These are phyloP conservation scores for Radopholus similis DNA, from an alignment of 1,140 invertebrate species.

Conservation along the genomic window DNA sequence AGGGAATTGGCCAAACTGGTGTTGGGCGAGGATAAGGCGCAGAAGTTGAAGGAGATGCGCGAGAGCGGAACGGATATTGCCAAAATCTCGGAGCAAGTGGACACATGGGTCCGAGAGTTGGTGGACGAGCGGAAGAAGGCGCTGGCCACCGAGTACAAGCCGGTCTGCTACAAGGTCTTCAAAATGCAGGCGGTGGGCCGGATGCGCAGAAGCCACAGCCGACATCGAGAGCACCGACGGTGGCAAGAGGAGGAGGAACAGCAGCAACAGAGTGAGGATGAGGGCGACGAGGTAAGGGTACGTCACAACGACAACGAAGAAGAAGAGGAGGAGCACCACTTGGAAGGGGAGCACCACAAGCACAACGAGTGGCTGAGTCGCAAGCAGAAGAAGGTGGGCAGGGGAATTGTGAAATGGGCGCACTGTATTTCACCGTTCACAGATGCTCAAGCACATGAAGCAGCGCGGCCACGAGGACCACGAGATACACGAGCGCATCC, in stretches of 20 bases:
- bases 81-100: conserved; percentile 31
- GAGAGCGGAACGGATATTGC: conserved; percentile 27
- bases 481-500: conserved; percentile 12
- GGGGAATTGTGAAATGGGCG: background rate
- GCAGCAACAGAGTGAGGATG: background rate
- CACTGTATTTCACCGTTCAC: background rate
- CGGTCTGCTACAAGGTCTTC: conserved; percentile 33
- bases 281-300: conserved; percentile 1
- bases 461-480: conserved; percentile 10
- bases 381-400: conserved; percentile 2
- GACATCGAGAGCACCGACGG: conserved; percentile 16
- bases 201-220: conserved; percentile 7
- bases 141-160: conserved; percentile 19
- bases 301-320: conserved; percentile 4
- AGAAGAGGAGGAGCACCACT: background rate
- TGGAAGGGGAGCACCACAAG: background rate
- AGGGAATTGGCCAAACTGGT: conserved; percentile 24
- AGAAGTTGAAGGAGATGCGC: conserved; percentile 41
- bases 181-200: background rate
- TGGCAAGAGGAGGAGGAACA: background rate
- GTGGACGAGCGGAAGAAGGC: conserved; percentile 42
- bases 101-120: conserved; percentile 27
- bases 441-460: conserved; percentile 2
- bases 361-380: background rate
- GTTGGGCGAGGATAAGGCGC: conserved; percentile 41